Evolutionary conservation across 1,140 invertebrate genomes (phyloP), one percentile per base, ranked within the genome.

Genomic region (Zaprionus inermis): DNA sequence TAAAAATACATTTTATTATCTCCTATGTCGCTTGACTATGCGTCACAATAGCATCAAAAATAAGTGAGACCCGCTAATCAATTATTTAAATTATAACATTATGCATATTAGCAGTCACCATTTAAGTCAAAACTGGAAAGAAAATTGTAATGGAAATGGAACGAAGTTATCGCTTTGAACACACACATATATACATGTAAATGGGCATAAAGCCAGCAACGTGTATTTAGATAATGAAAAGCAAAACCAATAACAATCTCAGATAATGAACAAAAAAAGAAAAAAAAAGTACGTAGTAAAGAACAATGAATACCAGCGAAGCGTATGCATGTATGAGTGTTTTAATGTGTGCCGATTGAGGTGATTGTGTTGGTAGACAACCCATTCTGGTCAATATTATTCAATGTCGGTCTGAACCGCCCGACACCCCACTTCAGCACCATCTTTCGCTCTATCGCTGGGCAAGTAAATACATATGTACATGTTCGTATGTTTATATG

Each of bases 161-260:
- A 61, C 24, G n/a, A 69, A 73, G 16, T 63, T 57, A 63, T 71
- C 59, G 58, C 36, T 57, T 49, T 46, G 32, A 52, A 65, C 32
- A 72, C 44, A 49, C 64, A 69, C 38, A 58, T 32, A 41, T 18
- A 73, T 28, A 18, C 60, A 72, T 76, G 72, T 54, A 68, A 76
- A 86, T 82, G 76, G 79, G 58, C 56, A 86, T 71, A 74, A 71
- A 76, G 55, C 70, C 24, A 79, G 58, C 79, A 70, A 83, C 79
- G 76, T 88, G 79, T 82, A 88, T 86, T 88, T 79, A 86, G 83
- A 86, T 86, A 86, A 79, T 82, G 72, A 52, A 79, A 79, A 66
- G 38, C 54, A 63, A 74, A 63, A 51, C 52, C 69, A 76, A 76
- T 59, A 76, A 72, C 68, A 71, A 72, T 52, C 20, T 36, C 54